A percentile compares a stretch with the other conserved stretches of the same genome.
Conservation (phyloP, 2,113 vertebrate species). For the Otis tarda region DNA sequence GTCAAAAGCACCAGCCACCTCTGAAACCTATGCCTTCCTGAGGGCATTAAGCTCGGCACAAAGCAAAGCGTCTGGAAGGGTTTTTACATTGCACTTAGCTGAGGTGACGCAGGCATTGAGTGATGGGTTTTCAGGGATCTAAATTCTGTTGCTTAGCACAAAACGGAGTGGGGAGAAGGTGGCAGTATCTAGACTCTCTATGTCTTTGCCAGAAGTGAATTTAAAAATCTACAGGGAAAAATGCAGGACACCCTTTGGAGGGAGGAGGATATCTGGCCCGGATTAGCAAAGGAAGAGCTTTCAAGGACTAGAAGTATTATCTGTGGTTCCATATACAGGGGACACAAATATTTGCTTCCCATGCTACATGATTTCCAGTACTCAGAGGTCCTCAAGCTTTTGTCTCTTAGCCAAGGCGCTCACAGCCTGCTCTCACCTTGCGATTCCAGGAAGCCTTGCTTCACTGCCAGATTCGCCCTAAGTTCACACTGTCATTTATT, state of each 20-base stretch:
- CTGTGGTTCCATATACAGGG: background rate
- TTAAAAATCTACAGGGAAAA: background rate
- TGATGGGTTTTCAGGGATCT: background rate
- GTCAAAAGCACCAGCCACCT: background rate
- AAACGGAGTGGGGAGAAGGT: background rate
- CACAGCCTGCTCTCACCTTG: conserved; percentile 10
- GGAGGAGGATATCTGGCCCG: background rate
- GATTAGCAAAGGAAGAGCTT: background rate
- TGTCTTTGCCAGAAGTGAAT: background rate
- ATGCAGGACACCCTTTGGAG: background rate
- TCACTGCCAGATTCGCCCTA: background rate
- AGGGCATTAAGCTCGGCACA: background rate
- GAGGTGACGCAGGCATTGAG: background rate
- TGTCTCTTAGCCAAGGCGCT: background rate
- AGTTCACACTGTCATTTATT: background rate
- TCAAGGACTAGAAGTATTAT: background rate
- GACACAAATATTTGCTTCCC: background rate
- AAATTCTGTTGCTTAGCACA: background rate
- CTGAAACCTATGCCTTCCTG: background rate
- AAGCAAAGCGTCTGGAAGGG: background rate
- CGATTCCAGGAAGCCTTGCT: conserved; percentile 33
- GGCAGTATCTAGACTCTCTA: background rate
- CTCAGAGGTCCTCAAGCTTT: background rate
- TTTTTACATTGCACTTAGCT: background rate
- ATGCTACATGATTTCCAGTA: background rate